Evolutionary conservation across 2,113 vertebrate genomes (phyloP).

Genomic region (Numenius arquata): DNA sequence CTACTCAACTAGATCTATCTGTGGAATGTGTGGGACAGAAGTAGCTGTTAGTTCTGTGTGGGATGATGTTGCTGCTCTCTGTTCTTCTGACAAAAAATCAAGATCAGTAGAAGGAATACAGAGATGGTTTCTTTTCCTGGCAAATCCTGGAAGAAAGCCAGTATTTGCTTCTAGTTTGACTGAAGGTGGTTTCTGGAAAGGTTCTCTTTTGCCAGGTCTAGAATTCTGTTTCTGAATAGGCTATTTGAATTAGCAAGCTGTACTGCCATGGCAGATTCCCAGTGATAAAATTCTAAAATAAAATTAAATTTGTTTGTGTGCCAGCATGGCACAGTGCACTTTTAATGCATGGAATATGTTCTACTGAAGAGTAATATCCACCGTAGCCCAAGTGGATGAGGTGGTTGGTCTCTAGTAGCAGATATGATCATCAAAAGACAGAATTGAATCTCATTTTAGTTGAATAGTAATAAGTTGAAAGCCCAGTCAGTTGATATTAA

Average conservation of each 20-base stretch:
- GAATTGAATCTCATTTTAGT: not conserved
- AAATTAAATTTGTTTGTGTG: not conserved
- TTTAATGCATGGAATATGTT: not conserved
- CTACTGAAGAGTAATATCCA: not conserved
- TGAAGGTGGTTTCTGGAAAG: not conserved
- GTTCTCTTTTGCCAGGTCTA: not conserved
- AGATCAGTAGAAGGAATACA: not conserved
- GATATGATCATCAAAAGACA: not conserved
- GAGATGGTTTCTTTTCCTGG: not conserved
- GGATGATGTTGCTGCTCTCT: constrained; percentile 18
- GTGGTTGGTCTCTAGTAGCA: not conserved
- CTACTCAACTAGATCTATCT: not conserved
- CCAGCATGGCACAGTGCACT: not conserved
- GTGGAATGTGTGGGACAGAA: constrained; percentile 15
- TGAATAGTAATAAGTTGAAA: not conserved
- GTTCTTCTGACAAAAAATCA: not conserved
- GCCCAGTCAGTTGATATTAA: not conserved
- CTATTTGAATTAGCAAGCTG: not conserved
- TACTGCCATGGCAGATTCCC: not conserved
- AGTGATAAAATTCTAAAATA: not conserved
- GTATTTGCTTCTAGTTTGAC: not conserved
- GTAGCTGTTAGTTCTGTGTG: constrained; percentile 19
- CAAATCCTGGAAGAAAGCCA: not conserved
- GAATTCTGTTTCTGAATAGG: not conserved
- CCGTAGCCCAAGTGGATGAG: not conserved